Evolutionary conservation across 2,888 invertebrate species (phyloP).

Genomic region (Nephrotoma flavescens): DNA sequence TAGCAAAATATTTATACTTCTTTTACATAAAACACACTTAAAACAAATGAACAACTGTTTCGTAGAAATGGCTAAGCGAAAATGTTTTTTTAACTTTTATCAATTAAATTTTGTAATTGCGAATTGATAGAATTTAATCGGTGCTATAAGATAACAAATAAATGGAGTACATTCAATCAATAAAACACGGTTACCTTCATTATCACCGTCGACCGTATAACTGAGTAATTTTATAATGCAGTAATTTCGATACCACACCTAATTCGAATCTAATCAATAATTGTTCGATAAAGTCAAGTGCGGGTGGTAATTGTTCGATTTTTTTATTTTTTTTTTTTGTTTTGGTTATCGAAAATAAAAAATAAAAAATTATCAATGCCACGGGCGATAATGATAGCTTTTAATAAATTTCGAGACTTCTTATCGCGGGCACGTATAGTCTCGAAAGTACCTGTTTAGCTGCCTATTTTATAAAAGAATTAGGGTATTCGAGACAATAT

Average conservation of each 20-base stretch:
- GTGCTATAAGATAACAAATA: not conserved
- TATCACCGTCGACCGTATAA: not conserved
- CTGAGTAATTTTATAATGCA: not conserved
- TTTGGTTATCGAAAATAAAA: not conserved
- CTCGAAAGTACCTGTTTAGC: not conserved
- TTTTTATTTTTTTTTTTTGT: too few species aligned
- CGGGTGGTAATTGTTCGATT: not conserved
- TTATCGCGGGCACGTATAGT: not conserved
- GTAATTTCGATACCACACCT: not conserved
- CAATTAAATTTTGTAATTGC: not conserved
- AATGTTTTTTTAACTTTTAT: not conserved
- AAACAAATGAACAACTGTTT: not conserved
- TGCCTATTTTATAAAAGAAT: not conserved
- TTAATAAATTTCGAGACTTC: not conserved
- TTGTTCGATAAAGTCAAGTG: not conserved
- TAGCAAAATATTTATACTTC: too few species aligned
- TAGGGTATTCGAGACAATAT: constrained; percentile 2
- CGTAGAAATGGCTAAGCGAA: not conserved
- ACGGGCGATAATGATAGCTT: not conserved
- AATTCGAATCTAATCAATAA: not conserved
- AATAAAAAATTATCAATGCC: not conserved
- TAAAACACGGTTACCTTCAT: not conserved
- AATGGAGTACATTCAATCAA: not conserved
- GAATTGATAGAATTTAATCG: not conserved
- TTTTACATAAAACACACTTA: too few species aligned